These are phyloP conservation scores for Zaprionus vittiger DNA, from an alignment of 1,140 invertebrate genomes.

Conservation along the genomic window DNA sequence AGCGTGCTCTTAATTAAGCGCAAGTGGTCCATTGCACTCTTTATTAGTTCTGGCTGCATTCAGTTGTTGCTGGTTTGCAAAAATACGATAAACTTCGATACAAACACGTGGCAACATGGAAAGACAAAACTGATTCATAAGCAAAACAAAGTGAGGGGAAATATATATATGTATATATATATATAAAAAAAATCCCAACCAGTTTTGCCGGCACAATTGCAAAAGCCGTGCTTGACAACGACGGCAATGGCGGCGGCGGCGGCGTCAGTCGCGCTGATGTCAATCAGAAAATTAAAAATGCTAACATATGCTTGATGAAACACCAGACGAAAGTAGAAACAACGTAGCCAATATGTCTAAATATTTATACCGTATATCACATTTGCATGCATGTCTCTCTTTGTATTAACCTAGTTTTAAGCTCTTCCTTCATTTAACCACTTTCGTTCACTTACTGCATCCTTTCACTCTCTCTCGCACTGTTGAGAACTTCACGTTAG, in stretches of 20 bases:
- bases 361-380: background rate
- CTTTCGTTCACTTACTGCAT: background rate
- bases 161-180: too few species aligned
- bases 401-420: slow-evolving; percentile 14
- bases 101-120: slow-evolving; percentile 24
- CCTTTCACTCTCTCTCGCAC: background rate
- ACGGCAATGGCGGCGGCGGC: background rate
- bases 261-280: slow-evolving; percentile 1
- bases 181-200: slow-evolving; percentile 6
- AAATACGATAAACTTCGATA: background rate
- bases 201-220: slow-evolving; percentile 26
- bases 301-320: background rate
- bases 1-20: slow-evolving; percentile 1
- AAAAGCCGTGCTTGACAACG: slow-evolving; percentile 8
- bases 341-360: background rate
- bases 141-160: slow-evolving; percentile 11
- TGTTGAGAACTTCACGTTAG: background rate
- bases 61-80: slow-evolving; percentile 8
- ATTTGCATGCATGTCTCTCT: slow-evolving; percentile 5
- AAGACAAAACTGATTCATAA: slow-evolving; percentile 25
- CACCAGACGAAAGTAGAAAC: background rate
- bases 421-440: background rate
- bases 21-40: background rate
- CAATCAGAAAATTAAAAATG: slow-evolving; percentile 5
- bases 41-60: slow-evolving; percentile 21